Evolutionary conservation across 2,113 vertebrate genomes (phyloP), one percentile per base, ranked within the genome.

Genomic region (Girardinichthys multiradiatus): DNA sequence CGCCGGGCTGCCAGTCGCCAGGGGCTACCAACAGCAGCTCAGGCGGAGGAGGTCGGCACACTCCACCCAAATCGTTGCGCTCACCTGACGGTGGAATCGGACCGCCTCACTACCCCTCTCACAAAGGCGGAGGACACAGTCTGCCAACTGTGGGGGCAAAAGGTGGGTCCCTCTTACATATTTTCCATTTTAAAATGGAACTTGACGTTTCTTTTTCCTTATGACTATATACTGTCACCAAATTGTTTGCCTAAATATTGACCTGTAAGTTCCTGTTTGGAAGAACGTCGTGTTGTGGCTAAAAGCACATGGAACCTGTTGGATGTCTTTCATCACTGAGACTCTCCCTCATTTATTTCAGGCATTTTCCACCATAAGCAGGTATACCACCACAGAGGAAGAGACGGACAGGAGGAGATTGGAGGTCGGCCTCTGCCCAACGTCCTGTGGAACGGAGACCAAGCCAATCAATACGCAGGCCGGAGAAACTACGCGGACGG

Each of bases 1-100:
- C 96, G 0, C 97, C 97, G 0, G 97, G 96, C 72, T 96, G 97
- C 90, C 97, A 97, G 76, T 99, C 97, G 0, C 97, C 97, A 0
- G 96, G 97, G 19, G 95, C 96, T 64, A 80, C 89, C 54, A 93
- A 91, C 75, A 79, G 74, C 90, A 90, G 87, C 84, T 87, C 87
- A 84, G 90, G 89, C 39, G 91, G 86, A 70, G 87, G 89, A 1
- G 96, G 95, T 35, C 95, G 95, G 3, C 95, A 96, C 80, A 94
- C 94, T 68, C 96, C 96, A 2, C 92, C 92, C 66, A 96, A 96
- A 82, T 85, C 92, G 3, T 94, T 95, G 0, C 96, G 95, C 13
- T 98, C 97, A 24, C 97, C 97, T 0, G 97, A 98, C 1, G 95
- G 94, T 0, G 95, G 94, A 31, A 90, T 67, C 0, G 89, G 81